Conservation (phyloP, 2,888 invertebrate species). For the Standfussiana lucernea region DNA sequence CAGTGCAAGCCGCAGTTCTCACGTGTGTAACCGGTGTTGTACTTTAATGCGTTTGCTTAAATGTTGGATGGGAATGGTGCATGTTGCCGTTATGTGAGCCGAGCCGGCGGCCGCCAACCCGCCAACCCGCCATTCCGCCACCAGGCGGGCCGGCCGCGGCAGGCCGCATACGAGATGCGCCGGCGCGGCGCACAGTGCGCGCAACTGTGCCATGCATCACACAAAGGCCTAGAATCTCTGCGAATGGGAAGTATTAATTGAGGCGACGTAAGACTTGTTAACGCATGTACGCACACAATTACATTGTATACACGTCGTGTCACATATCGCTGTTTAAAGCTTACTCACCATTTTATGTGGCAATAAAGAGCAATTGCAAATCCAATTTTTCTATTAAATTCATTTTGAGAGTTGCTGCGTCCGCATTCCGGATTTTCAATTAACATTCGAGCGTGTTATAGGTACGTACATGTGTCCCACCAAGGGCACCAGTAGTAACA, state of each 20-base stretch:
- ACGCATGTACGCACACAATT: conserved; percentile 67
- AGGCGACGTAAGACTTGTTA: conserved; percentile 78
- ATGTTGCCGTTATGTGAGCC: conserved; percentile 61
- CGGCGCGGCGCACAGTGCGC: conserved; percentile 7
- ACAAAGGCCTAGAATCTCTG: conserved; percentile 79
- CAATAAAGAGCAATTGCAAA: conserved; percentile 64
- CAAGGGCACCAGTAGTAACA: conserved; percentile 47
- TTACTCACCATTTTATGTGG: conserved; percentile 70
- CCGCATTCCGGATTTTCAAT: conserved; percentile 55
- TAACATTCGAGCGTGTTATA: conserved; percentile 43
- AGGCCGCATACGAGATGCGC: conserved; percentile 42
- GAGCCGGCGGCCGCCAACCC: conserved; percentile 31
- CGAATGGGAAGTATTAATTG: conserved; percentile 84
- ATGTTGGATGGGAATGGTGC: conserved; percentile 46
- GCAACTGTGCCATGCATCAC: conserved; percentile 59
- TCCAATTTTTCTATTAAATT: conserved; percentile 71
- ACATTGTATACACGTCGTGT: conserved; percentile 56
- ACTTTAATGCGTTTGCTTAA: conserved; percentile 35
- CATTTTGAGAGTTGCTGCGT: conserved; percentile 58
- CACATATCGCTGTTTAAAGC: conserved; percentile 58
- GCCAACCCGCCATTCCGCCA: neutral
- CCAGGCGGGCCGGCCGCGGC: neutral
- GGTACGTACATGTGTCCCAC: conserved; percentile 19
- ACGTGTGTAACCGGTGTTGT: conserved; percentile 38
- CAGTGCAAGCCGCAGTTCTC: conserved; percentile 18